Base-by-base conservation (phyloP, 2,888 invertebrate genomes). In the Trilocha varians region DNA sequence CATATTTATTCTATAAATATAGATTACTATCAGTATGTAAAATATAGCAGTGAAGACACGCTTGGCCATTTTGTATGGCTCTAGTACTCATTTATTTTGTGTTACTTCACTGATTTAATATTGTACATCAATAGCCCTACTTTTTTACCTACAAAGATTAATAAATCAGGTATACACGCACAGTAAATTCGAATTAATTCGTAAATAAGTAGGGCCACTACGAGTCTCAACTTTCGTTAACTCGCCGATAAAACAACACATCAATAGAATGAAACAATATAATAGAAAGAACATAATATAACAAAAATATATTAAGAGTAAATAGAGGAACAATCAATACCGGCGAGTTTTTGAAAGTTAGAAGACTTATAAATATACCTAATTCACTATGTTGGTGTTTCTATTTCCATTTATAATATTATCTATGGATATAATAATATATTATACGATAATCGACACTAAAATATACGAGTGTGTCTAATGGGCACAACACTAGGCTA, bases 21-120 rank as follows among this genome's bases (percentile, higher is more conserved):
- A 74, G 71, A 66, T 75, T 74, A 76, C 83, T 84, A 80, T 83
- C 77, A 72, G 83, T 83, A 80, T 83, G 78, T 80, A 84, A 84
- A 84, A 85, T 84, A 84, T 74, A 68, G 50, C 53, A 56, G 66
- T 59, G 59, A 57, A 43, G 52, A 49, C 52, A 58, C 54, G 55
- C n/a, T n/a, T n/a, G n/a, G n/a, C n/a, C n/a, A n/a, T n/a, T n/a
- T n/a, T n/a, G n/a, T n/a, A n/a, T n/a, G n/a, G n/a, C n/a, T n/a
- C n/a, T n/a, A n/a, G n/a, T 50, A 51, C 53, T 53, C 49, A 47
- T 40, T 49, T 64, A 59, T 65, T 54, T 55, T 65, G 68, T 69
- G 65, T 52, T 47, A 57, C 70, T 65, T 67, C 68, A 68, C 63
- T 64, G 68, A 45, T 49, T 48, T 55, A 25, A 48, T 52, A 51